Conservation (phyloP, 2,113 vertebrate species). For the Bujurquina vittata region DNA sequence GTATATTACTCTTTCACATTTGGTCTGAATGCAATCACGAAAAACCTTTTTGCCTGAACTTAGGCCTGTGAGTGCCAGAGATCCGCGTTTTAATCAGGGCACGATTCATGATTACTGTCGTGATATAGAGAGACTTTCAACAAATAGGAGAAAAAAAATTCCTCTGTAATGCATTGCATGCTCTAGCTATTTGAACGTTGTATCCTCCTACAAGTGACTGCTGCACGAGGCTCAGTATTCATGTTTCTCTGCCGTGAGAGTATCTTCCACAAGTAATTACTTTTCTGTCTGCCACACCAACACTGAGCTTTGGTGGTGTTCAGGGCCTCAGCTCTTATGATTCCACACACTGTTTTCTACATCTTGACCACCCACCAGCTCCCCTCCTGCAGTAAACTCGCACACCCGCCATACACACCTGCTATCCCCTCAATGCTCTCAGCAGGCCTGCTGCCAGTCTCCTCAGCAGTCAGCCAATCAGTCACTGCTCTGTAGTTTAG, state of each 20-base stretch:
- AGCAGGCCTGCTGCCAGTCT: conserved; percentile 47
- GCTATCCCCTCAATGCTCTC: conserved; percentile 44
- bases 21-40: not conserved
- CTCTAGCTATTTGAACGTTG: not conserved
- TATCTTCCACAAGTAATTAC: not conserved
- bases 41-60: not conserved
- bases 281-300: not conserved
- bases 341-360: conserved; percentile 25
- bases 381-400: not conserved
- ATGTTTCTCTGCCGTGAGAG: not conserved
- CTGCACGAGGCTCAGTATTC: not conserved
- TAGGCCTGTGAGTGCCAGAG: not conserved
- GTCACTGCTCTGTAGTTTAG: conserved; percentile 44
- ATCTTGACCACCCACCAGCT: conserved; percentile 51
- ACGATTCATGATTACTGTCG: not conserved
- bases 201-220: not conserved
- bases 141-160: not conserved
- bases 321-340: not conserved
- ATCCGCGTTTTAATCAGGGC: not conserved
- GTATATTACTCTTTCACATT: not conserved
- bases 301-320: not conserved
- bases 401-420: conserved; percentile 47
- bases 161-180: not conserved
- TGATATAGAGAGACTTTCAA: not conserved
- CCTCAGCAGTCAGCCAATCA: conserved; percentile 61